Percentiles rank a stretch among this genome's conserved stretches.
phyloP scores from a whole-genome alignment of 2,113 vertebrate species.

The Muntiacus reevesi region DNA sequence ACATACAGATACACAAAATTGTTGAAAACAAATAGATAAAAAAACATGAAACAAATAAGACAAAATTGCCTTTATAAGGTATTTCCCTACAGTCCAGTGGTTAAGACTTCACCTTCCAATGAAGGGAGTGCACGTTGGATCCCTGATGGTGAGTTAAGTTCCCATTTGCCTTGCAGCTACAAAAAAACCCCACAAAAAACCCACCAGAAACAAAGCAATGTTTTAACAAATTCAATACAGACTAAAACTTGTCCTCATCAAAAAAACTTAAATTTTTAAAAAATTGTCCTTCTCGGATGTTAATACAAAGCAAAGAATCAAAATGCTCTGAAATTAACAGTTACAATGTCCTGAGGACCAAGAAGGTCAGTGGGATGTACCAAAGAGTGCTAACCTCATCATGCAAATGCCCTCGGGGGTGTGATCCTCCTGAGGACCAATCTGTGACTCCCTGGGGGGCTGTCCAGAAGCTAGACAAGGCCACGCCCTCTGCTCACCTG shows the following conservation, averaged over 20 bases:
- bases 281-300: background rate
- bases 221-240: background rate
- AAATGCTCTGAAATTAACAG: background rate
- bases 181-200: background rate
- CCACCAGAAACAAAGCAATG: background rate
- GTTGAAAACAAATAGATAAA: background rate
- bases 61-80: background rate
- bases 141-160: background rate
- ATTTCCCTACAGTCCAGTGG: background rate
- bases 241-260: background rate
- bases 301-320: background rate
- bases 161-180: background rate
- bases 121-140: background rate
- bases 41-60: background rate
- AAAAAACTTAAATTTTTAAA: background rate
- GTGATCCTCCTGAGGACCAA: background rate
- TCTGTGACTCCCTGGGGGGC: too few species aligned
- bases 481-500: background rate
- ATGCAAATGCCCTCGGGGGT: background rate
- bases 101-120: background rate
- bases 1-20: background rate
- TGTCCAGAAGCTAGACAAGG: background rate
- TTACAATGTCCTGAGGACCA: background rate
- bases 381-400: background rate
- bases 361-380: background rate